phyloP scores from a whole-genome alignment of 2,888 invertebrate genomes.

The Boloria euphrosyne region DNA sequence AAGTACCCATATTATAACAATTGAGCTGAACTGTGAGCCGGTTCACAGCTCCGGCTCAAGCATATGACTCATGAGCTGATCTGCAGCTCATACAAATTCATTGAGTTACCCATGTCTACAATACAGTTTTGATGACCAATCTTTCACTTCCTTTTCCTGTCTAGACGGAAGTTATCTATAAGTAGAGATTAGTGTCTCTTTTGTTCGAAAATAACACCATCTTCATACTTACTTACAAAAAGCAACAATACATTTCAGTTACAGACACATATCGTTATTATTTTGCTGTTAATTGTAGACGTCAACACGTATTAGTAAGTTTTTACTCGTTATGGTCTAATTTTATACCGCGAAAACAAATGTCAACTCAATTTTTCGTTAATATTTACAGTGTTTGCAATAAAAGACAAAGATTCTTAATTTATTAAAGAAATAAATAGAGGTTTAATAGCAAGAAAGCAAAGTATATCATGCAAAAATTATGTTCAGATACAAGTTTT shows the following conservation, averaged over 20 bases:
- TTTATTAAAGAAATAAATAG: background rate
- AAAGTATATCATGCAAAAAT: constrained; percentile 3
- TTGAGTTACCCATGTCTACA: no score
- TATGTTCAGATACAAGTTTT: constrained; percentile 15
- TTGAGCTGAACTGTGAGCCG: no score
- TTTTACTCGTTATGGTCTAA: constrained; percentile 36
- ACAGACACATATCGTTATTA: constrained; percentile 31
- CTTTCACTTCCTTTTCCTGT: constrained; percentile 82
- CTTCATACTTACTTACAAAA: constrained; percentile 32
- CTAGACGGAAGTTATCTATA: constrained; percentile 50
- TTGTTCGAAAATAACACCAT: constrained; percentile 19
- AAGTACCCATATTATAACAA: no score
- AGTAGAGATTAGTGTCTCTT: constrained; percentile 34
- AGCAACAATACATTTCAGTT: constrained; percentile 16
- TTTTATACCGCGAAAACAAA: constrained; percentile 49
- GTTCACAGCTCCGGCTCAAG: no score
- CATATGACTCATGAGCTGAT: no score
- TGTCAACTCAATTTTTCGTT: constrained; percentile 40
- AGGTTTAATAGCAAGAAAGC: background rate
- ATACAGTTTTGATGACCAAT: constrained; percentile 63
- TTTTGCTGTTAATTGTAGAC: constrained; percentile 40
- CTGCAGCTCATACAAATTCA: no score
- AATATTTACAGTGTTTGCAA: background rate
- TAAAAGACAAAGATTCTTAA: background rate
- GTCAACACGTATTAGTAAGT: constrained; percentile 46